Evolutionary conservation across 2,888 invertebrate species (phyloP), one percentile per base, ranked within the genome.

Genomic region (Cheilosia pagana): DNA sequence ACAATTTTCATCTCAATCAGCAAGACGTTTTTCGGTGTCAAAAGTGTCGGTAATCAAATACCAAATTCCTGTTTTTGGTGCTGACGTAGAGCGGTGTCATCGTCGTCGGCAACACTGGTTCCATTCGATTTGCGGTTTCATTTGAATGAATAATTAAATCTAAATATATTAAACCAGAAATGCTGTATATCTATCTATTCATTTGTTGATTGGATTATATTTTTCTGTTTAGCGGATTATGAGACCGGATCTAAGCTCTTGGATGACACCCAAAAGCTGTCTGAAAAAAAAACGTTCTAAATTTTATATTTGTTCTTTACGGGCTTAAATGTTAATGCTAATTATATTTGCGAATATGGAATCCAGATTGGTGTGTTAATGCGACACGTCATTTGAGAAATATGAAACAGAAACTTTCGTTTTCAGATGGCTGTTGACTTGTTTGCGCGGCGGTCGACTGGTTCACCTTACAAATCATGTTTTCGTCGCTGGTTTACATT

Each of bases 91-190:
- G 6, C n/a, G 2, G 57, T 82, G 52, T n/a, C 43, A n/a, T 39
- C 14, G 3, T 16, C n/a, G n/a, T 45, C 43, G 16, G 67, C 43
- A 45, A 21, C 35, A 14, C 41, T 39, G 50, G 19, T 60, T 39
- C 28, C 52, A 59, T 79, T 72, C 41, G 35, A 23, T 68, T 81
- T 57, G 55, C 28, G 14, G 7, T 57, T 45, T 48, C 39, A 65
- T 83, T 83, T 65, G 74, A 79, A 62, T 83, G 63, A 70, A 70
- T 83, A 83, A 83, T 78, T 70, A 78, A 77, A 55, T 39, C 39
- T 8, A 52, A 68, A 65, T 75, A 74, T 55, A 75, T 65, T 67
- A 76, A 76, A 76, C 60, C 76, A 62, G 60, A 77, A 45, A 77
- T 68, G 35, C 35, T 62, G 12, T 35, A 35, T 35, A 10, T 10